These are phyloP conservation scores for Natator depressus DNA, from an alignment of 2,113 vertebrate genomes.

Conservation along the genomic window DNA sequence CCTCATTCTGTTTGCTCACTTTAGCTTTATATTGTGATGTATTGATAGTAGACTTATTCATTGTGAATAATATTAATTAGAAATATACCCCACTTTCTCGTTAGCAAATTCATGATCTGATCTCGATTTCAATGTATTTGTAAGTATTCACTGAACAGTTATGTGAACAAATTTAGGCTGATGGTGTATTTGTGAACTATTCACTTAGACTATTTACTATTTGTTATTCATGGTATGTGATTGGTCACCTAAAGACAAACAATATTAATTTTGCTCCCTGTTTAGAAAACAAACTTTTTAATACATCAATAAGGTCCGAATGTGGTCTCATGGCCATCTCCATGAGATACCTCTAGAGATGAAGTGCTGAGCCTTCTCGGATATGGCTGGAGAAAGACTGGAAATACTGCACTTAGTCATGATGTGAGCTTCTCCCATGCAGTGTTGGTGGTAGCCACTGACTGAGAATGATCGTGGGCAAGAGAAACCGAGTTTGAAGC, in stretches of 20 bases:
- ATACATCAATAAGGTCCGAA: neutral
- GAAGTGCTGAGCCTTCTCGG: neutral
- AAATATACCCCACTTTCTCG: fast-evolving
- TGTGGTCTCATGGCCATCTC: neutral
- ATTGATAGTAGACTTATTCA: neutral
- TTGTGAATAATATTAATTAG: neutral
- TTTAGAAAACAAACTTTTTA: neutral
- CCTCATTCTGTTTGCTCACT: neutral
- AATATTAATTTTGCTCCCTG: neutral
- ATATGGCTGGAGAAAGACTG: neutral
- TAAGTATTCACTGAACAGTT: fast-evolving
- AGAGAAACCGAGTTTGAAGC: neutral
- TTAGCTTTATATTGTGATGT: fast-evolving
- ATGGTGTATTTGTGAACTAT: neutral
- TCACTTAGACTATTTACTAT: neutral
- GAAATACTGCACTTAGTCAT: neutral
- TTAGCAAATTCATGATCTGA: neutral
- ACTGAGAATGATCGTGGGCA: neutral
- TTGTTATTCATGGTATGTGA: neutral
- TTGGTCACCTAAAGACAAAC: fast-evolving
- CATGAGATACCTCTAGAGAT: neutral
- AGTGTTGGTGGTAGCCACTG: neutral
- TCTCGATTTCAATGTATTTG: neutral
- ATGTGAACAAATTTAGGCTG: neutral
- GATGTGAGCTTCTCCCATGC: neutral